Evolutionary conservation across 2,113 vertebrate species (phyloP).

Genomic region (Macrotis lagotis): DNA sequence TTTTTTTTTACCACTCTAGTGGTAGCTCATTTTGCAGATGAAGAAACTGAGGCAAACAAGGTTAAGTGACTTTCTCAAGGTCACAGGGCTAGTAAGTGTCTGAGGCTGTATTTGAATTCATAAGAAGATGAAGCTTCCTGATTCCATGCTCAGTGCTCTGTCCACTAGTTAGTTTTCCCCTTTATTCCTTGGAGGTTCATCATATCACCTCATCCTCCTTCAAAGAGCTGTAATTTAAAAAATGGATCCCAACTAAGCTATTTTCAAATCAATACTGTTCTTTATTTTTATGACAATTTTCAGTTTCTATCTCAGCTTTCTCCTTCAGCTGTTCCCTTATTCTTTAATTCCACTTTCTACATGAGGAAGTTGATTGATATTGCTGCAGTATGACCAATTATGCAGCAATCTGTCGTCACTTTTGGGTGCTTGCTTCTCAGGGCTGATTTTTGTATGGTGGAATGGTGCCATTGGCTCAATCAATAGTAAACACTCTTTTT

Average conservation of each 20-base stretch:
- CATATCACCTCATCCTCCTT: conserved; percentile 46
- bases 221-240: conserved; percentile 32
- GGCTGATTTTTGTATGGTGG: conserved; percentile 29
- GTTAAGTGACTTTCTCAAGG: too few species aligned
- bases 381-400: conserved; percentile 46
- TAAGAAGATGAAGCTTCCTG: too few species aligned
- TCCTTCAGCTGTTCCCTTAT: conserved; percentile 70
- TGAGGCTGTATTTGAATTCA: too few species aligned
- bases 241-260: not conserved
- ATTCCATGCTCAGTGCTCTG: too few species aligned
- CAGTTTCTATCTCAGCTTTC: conserved; percentile 59
- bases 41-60: too few species aligned
- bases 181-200: conserved; percentile 50
- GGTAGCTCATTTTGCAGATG: too few species aligned
- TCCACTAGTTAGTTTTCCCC: too few species aligned
- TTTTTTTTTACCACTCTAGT: too few species aligned
- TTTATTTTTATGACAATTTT: conserved; percentile 73
- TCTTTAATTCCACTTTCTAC: conserved; percentile 71
- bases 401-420: conserved; percentile 52
- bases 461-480: not conserved
- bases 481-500: conserved; percentile 22
- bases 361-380: conserved; percentile 71
- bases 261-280: conserved; percentile 70
- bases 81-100: too few species aligned
- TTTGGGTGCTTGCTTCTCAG: conserved; percentile 68